These are phyloP conservation scores for Eretmochelys imbricata DNA, from an alignment of 2,113 vertebrate species.

Conservation along the genomic window DNA sequence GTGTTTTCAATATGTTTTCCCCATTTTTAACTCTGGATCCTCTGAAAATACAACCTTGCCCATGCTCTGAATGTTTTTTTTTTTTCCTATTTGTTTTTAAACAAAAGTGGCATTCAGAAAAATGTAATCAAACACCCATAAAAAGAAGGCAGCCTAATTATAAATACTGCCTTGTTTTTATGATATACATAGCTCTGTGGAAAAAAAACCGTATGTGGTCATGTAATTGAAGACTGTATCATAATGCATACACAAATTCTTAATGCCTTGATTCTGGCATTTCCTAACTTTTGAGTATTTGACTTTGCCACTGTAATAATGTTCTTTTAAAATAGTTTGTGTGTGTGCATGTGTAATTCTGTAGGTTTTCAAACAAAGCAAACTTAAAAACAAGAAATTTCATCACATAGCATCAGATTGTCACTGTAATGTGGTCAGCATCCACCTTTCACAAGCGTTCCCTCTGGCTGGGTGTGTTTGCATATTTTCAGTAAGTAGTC, in stretches of 20 bases:
- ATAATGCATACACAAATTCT: background rate
- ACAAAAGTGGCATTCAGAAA: background rate
- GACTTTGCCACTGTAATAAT: background rate
- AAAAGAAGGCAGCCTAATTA: background rate
- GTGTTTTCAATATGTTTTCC: background rate
- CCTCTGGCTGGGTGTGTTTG: too few relatives aligned
- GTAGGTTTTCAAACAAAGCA: background rate
- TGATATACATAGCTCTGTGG: background rate
- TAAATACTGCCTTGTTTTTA: background rate
- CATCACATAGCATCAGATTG: background rate
- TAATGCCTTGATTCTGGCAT: background rate
- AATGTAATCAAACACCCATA: background rate
- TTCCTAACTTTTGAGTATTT: background rate
- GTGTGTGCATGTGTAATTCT: background rate
- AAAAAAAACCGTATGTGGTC: background rate
- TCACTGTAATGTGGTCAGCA: background rate
- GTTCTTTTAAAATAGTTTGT: background rate
- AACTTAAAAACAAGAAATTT: background rate
- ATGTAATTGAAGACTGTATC: background rate
- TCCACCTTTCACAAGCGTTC: too few relatives aligned
- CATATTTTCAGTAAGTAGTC: too few relatives aligned
- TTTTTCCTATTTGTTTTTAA: background rate
- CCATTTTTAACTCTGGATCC: background rate
- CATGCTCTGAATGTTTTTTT: background rate
- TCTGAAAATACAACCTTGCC: background rate